These are phyloP conservation scores for Trichomalopsis sarcophagae DNA, from an alignment of 1,140 invertebrate genomes.

Conservation along the genomic window DNA sequence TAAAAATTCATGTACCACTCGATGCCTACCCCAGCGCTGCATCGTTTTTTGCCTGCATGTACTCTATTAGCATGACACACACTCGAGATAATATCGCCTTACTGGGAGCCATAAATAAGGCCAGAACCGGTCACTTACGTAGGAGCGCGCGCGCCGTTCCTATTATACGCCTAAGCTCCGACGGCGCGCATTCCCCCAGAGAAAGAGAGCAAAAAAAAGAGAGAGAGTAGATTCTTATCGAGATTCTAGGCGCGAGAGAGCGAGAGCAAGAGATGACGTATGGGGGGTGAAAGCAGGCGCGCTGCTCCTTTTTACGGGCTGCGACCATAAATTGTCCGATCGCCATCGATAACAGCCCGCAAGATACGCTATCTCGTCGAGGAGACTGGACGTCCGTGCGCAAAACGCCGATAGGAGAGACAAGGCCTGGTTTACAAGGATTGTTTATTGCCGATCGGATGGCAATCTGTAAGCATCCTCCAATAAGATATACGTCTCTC, in stretches of 20 bases:
- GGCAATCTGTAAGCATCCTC: slow-evolving; percentile 12
- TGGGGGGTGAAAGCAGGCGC: slow-evolving; percentile 57
- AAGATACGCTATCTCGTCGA: slow-evolving; percentile 67
- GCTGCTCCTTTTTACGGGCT: slow-evolving; percentile 56
- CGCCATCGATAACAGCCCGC: slow-evolving; percentile 70
- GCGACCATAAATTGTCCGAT: slow-evolving; percentile 68
- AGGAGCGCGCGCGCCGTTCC: background rate
- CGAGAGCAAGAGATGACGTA: slow-evolving; percentile 48
- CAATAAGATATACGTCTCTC: too few species aligned
- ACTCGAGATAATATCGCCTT: slow-evolving; percentile 49
- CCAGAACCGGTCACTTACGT: slow-evolving; percentile 30
- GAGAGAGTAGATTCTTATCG: slow-evolving; percentile 52
- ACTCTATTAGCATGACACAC: slow-evolving; percentile 52
- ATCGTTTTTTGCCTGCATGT: slow-evolving; percentile 18
- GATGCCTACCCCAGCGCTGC: background rate
- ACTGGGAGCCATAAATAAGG: slow-evolving; percentile 47
- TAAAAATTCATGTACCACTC: slow-evolving; percentile 48
- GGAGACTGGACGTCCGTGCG: slow-evolving; percentile 43
- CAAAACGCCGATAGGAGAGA: slow-evolving; percentile 27
- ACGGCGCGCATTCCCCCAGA: background rate
- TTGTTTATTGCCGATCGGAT: slow-evolving; percentile 65
- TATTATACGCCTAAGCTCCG: background rate
- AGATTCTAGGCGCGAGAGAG: background rate
- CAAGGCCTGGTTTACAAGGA: slow-evolving; percentile 64
- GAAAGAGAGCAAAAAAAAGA: background rate